Base-by-base conservation (phyloP, 53 echinoderm and acorn worm genomes). In the Apostichopus leukothele region DNA sequence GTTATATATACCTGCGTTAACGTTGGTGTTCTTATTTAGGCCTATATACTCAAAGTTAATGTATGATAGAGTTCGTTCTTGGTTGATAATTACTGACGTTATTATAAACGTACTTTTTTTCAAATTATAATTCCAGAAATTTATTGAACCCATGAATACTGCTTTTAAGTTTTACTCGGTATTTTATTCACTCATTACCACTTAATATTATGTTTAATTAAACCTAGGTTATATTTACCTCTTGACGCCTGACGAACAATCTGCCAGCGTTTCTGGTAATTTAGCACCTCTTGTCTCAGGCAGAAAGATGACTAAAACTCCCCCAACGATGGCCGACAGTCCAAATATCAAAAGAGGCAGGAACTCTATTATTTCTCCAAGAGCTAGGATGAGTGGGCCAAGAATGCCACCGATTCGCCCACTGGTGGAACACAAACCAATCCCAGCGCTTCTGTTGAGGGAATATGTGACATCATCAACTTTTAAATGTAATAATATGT, bases 341-440 rank as follows among this genome's bases (percentile, higher is more conserved):
- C 94, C 92, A 55, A 92, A 94, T 89, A 94, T 84, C 20, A 90
- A 16, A 1, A 94, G 78, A 19, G 94, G 94, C 52, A 93, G 76
- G 14, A 91, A 90, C 6, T 89, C 76, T 84, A 88, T 89, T 39
- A 77, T 7, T 9, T 92, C 89, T 39, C 89, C 75, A 50, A 92
- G 66, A 71, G 89, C 60, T 10, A 94, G 18, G 22, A 94, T 87
- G 7, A 89, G 19, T 0, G 94, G 94, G n/a, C 78, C 78, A 9
- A 92, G 53, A 25, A 94, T 94, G 52, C 89, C 80, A 25, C 94
- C 91, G 79, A 94, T 87, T 10, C 94, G 87, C 14, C 91, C 92
- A 50, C 79, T 77, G 78, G 86, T 94, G 3, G 92, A 91, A 39
- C 87, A 92, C 20, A 92, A 50, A 25, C 94, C 94, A 53, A 94